Conservation (phyloP, 37 sponge, comb jelly and placozoan species). For the Agelas oroides region DNA sequence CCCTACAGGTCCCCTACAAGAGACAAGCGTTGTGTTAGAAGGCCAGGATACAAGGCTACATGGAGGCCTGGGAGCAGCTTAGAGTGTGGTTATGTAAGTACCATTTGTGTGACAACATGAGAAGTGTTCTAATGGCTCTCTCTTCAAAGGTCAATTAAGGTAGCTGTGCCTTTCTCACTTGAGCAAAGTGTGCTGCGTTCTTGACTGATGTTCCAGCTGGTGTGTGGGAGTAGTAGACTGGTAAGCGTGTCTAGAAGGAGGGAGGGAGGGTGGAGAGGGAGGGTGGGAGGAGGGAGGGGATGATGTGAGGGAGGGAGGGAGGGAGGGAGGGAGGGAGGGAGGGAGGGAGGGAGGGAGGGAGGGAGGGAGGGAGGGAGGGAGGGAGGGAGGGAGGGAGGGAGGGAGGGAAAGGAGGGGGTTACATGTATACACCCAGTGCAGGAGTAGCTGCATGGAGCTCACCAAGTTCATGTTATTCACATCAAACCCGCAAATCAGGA, state of each 20-base stretch:
- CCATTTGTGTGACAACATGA: no score
- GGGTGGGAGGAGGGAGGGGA: neutral
- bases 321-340: no score
- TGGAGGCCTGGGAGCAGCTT: no score
- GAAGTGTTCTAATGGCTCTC: no score
- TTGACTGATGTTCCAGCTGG: constrained; percentile 95
- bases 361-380: neutral
- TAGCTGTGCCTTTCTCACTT: constrained; percentile 55
- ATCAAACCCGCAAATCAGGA: constrained; percentile 87
- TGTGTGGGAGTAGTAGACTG: constrained; percentile 87
- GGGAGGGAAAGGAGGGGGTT: no score
- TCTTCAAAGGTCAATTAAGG: no score
- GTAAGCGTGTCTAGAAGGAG: constrained; percentile 62
- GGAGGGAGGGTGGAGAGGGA: neutral
- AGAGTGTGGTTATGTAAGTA: no score
- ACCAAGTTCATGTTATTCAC: constrained; percentile 64
- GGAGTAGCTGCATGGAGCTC: constrained; percentile 24
- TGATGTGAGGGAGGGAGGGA: no score
- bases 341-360: neutral
- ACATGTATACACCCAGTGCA: neutral
- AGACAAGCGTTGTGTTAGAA: no score
- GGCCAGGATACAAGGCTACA: no score
- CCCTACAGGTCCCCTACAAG: no score
- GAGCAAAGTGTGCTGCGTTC: constrained; percentile 82
- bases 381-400: no score